Conservation (phyloP, 2,888 invertebrate genomes). For the Branchinecta sandiegonensis region DNA sequence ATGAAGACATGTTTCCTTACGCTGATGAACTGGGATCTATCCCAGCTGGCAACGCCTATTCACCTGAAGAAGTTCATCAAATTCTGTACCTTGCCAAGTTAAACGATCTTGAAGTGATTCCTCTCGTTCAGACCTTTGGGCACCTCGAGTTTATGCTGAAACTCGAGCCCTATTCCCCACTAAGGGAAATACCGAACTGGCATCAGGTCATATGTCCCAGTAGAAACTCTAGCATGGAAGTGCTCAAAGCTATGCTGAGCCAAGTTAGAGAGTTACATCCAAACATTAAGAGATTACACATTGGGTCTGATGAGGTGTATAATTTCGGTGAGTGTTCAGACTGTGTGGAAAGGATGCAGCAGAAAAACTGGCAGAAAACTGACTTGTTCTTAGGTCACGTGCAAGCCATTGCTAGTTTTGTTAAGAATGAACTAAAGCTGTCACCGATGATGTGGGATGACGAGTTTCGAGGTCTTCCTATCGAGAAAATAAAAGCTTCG, state of each 20-base stretch:
- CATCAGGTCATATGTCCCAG: slow-evolving; percentile 56
- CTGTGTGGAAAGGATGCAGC: slow-evolving; percentile 40
- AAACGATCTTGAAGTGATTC: slow-evolving; percentile 47
- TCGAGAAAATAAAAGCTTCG: slow-evolving; percentile 33
- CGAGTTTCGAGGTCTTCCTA: slow-evolving; percentile 48
- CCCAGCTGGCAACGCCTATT: slow-evolving; percentile 48
- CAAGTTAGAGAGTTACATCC: slow-evolving; percentile 56
- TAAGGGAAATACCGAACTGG: slow-evolving; percentile 50
- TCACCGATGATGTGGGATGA: slow-evolving; percentile 66
- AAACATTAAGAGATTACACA: slow-evolving; percentile 49
- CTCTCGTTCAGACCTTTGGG: slow-evolving; percentile 41
- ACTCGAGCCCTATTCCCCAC: slow-evolving; percentile 46
- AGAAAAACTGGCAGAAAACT: slow-evolving; percentile 41
- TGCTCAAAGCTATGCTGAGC: slow-evolving; percentile 52
- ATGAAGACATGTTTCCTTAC: slow-evolving; percentile 83
- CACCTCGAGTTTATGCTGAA: slow-evolving; percentile 55
- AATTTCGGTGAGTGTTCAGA: slow-evolving; percentile 48
- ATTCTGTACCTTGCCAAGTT: slow-evolving; percentile 51
- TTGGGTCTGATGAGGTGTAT: slow-evolving; percentile 71
- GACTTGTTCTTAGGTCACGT: slow-evolving; percentile 50
- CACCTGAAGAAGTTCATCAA: slow-evolving; percentile 47
- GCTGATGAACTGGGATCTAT: slow-evolving; percentile 44
- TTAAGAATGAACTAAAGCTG: slow-evolving; percentile 36
- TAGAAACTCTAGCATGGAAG: slow-evolving; percentile 40
- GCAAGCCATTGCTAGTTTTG: slow-evolving; percentile 38